These are phyloP conservation scores for Condylostylus longicornis DNA, from an alignment of 1,140 invertebrate species.

Conservation along the genomic window DNA sequence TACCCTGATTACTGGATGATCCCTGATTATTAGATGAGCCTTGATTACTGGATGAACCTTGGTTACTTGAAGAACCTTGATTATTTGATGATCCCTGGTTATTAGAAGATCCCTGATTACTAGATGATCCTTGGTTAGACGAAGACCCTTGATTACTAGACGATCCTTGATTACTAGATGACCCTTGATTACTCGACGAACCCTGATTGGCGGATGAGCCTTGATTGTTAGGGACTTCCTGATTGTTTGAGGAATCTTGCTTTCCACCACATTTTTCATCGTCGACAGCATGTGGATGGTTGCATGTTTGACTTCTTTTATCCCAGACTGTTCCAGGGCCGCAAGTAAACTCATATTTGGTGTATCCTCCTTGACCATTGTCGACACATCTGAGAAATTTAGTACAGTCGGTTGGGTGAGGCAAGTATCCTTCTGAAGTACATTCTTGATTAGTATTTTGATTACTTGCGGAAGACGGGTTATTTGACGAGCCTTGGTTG, in stretches of 20 bases:
- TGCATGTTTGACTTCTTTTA: constrained; percentile 32
- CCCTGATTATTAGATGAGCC: constrained; percentile 6
- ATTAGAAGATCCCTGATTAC: background rate
- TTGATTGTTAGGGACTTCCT: constrained; percentile 5
- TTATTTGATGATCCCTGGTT: background rate
- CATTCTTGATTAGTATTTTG: constrained; percentile 18
- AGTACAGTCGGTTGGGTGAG: constrained; percentile 30
- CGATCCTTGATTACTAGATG: constrained; percentile 1
- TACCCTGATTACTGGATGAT: background rate
- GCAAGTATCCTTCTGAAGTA: constrained; percentile 32
- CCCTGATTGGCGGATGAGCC: constrained; percentile 14
- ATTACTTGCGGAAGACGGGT: background rate
- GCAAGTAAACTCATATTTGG: constrained; percentile 44
- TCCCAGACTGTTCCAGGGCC: constrained; percentile 43
- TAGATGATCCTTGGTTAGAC: background rate
- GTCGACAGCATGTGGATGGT: constrained; percentile 39
- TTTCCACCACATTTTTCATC: constrained; percentile 42
- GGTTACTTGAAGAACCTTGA: background rate
- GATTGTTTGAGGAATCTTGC: constrained; percentile 27
- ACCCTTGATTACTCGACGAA: constrained; percentile 1
- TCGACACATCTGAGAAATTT: constrained; percentile 55
- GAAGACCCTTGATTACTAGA: background rate
- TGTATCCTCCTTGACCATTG: constrained; percentile 35
- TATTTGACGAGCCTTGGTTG: constrained; percentile 2
- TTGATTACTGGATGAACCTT: too few species aligned